Conservation (phyloP, 2,797 vertebrate species). For the Hypotaenidia okinawae region DNA sequence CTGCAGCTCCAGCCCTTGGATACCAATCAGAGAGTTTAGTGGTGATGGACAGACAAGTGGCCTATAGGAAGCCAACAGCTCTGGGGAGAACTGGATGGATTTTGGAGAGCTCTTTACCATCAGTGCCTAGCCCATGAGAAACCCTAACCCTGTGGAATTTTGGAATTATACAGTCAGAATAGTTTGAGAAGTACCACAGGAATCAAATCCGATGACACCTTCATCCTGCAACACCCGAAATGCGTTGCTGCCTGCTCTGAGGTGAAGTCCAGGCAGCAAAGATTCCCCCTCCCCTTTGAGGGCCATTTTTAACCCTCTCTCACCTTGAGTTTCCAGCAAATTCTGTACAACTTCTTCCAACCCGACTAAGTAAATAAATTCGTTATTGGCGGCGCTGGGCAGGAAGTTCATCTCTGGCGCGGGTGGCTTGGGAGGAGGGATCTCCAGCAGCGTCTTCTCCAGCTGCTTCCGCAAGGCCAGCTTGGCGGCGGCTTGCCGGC, state of each 20-base stretch:
- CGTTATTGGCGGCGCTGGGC: slow-evolving; percentile 97
- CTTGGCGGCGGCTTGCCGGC: slow-evolving; percentile 94
- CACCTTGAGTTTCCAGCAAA: slow-evolving; percentile 93
- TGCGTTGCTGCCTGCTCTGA: neutral
- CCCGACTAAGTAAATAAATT: slow-evolving; percentile 97
- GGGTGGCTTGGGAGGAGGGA: slow-evolving; percentile 95
- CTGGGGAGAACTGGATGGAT: neutral
- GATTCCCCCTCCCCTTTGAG: neutral
- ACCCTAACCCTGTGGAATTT: neutral
- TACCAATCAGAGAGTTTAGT: neutral
- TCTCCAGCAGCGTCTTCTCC: slow-evolving; percentile 97
- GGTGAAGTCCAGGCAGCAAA: neutral
- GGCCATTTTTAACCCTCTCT: neutral
- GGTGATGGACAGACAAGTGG: neutral
- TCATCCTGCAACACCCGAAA: neutral
- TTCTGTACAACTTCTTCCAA: slow-evolving; percentile 98
- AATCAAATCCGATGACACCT: neutral
- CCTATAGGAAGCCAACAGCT: neutral
- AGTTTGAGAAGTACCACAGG: neutral
- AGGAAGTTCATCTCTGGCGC: slow-evolving; percentile 95
- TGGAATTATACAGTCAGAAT: neutral
- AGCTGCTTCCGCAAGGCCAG: slow-evolving; percentile 94
- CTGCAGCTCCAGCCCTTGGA: neutral
- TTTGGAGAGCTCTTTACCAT: neutral
- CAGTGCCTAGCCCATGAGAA: neutral